phyloP scores from a whole-genome alignment of 2,797 vertebrate species.

The Enteromius thamalakanensis region DNA sequence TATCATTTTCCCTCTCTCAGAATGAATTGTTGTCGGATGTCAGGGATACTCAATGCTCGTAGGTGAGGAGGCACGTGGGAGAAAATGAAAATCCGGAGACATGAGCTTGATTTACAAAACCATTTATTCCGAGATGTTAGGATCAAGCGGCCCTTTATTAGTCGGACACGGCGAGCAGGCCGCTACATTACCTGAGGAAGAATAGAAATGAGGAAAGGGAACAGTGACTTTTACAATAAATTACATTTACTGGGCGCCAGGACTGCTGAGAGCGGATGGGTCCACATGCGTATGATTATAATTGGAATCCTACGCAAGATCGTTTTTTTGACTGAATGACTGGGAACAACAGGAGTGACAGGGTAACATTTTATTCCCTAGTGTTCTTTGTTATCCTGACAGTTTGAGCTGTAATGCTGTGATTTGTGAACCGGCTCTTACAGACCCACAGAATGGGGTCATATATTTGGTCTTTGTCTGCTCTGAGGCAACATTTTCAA shows the following conservation, averaged over 20 bases:
- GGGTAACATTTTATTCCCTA: conserved; percentile 49
- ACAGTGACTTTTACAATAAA: conserved; percentile 58
- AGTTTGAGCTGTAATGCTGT: conserved; percentile 22
- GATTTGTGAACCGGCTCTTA: conserved; percentile 22
- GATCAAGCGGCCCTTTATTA: conserved; percentile 59
- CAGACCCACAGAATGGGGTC: conserved; percentile 18
- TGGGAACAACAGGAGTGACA: conserved; percentile 55
- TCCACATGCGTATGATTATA: conserved; percentile 51
- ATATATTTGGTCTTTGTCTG: conserved; percentile 32
- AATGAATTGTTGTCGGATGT: conserved; percentile 39
- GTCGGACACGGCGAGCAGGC: conserved; percentile 38
- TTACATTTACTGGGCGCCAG: conserved; percentile 49
- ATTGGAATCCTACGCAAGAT: conserved; percentile 61
- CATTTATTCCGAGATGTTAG: conserved; percentile 51
- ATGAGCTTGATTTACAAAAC: conserved; percentile 55
- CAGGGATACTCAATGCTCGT: conserved; percentile 32
- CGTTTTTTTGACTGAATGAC: conserved; percentile 33
- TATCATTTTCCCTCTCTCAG: conserved; percentile 42
- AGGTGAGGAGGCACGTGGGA: conserved; percentile 34
- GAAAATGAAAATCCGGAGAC: conserved; percentile 51
- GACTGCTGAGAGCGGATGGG: conserved; percentile 20
- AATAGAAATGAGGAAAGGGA: conserved; percentile 52
- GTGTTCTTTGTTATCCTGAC: conserved; percentile 36
- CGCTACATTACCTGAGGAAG: conserved; percentile 46
- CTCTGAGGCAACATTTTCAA: conserved; percentile 22